Base-by-base conservation (phyloP, 2,113 vertebrate genomes). In the Penelope pileata region DNA sequence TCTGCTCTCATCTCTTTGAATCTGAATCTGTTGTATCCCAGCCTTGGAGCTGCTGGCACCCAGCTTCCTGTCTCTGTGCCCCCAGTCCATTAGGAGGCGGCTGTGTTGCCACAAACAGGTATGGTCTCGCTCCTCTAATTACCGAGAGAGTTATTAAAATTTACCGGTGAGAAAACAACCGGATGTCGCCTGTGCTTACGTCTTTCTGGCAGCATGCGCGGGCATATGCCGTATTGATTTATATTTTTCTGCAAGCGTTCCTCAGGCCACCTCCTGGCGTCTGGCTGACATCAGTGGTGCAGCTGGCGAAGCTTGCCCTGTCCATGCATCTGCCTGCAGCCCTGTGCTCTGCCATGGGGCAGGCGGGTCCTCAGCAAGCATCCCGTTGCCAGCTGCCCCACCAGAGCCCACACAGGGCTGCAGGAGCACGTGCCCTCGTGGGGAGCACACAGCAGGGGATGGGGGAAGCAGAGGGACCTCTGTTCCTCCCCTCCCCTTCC, bases 271-370 rank as follows among this genome's bases (percentile, higher is more conserved):
- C 30, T 86, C 59, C 76, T 91, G 2, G 0, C 32, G 47, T 72
- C 81, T 95, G 74, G 42, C 69, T 94, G 88, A 83, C 90, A 93
- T 86, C 83, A 83, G 42, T 69, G 36, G 21, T 58, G 45, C 83
- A 72, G 10, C 83, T 94, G 79, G 68, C 80, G 56, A 50, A 77
- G 50, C n/a, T 69, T 58, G 14, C 30, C 45, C 32, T 30, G 19
- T 56, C 53, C 30, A 3, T 58, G 54, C 18, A 30, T 58, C 32
- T 58, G 54, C 54, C 54, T n/a, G 54, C 54, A 22, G 54, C 32
- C 12, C 54, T 58, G 32, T 18, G 32, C 32, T 58, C n/a, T 19
- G 18, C 54, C 29, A 18, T 58, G 32, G 54, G 54, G 54, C 32
- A 19, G 42, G 54, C 54, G n/a, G 54, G 54, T 58, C 54, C 54